Base-by-base conservation (phyloP, 2,113 vertebrate species). In the Silurus glanis region DNA sequence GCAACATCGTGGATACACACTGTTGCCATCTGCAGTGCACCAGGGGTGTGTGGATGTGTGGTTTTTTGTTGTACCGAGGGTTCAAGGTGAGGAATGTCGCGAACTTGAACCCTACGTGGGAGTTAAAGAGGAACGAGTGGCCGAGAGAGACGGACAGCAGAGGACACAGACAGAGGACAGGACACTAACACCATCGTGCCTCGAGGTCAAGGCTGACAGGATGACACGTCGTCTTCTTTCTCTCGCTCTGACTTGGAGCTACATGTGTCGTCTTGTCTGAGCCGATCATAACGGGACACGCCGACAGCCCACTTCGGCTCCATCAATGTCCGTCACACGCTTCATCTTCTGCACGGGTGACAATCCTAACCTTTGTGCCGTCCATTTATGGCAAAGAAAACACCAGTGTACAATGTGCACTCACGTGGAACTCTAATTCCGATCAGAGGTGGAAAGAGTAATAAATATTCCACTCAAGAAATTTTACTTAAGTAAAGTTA, bases 171-270 rank as follows among this genome's bases (percentile, higher is more conserved):
- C 84, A 84, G 37, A 84, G 80, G 84, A 81, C 0, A 0, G 56
- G 47, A 88, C 87, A 56, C 87, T 69, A 37, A 74, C 56, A 71
- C 83, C 23, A 16, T 49, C 66, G 23, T 85, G 83, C 87, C 87
- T 82, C 21, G 51, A 85, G 80, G 56, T 91, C 95, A 94, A 93
- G 91, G 67, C 80, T 94, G 95, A 96, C 84, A 95, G 92, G 93
- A 93, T 96, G 96, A 97, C 96, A 96, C 94, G 91, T 93, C 95
- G 96, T 97, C 88, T 82, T 51, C 66, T 67, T 66, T 74, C 45
- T 80, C 92, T 92, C 91, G 93, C 90, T 93, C 90, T 93, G 92
- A 94, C 93, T 95, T 88, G 90, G 86, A 95, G 93, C 93, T 90
- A 94, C 90, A 93, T 87, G 89, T 94, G 92, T 94, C 94, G 94